Conservation (phyloP, 2,888 invertebrate species). For the Amphimallon solstitiale region DNA sequence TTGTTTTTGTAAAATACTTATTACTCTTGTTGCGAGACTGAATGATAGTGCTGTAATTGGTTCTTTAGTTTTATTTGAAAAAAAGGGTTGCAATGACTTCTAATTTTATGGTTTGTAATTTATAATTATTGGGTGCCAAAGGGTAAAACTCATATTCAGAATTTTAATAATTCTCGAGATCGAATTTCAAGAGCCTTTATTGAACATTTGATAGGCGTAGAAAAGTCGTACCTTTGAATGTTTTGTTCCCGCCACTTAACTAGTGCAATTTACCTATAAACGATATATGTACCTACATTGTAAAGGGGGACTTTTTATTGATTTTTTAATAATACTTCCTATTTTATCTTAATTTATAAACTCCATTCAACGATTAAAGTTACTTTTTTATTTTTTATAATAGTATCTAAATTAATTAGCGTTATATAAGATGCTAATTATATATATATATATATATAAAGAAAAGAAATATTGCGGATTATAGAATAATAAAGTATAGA, state of each 20-base stretch:
- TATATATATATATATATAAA: too few relatives aligned
- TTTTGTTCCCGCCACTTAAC: too few relatives aligned
- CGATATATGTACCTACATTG: too few relatives aligned
- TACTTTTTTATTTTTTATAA: too few relatives aligned
- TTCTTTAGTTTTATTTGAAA: conserved; percentile 34
- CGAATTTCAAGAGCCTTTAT: conserved; percentile 21
- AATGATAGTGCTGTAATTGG: conserved; percentile 45
- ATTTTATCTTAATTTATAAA: too few relatives aligned
- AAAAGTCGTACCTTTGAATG: neutral
- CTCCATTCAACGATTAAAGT: too few relatives aligned
- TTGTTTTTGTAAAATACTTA: conserved; percentile 45
- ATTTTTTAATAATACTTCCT: too few relatives aligned
- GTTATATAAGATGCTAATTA: too few relatives aligned
- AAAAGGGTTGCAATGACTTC: conserved; percentile 36
- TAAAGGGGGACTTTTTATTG: too few relatives aligned
- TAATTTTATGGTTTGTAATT: conserved; percentile 37
- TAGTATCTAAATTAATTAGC: too few relatives aligned
- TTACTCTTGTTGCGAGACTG: conserved; percentile 43
- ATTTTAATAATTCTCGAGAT: conserved; percentile 16
- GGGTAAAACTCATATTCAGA: conserved; percentile 21
- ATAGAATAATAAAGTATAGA: too few relatives aligned
- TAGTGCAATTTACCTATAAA: neutral
- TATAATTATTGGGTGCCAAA: conserved; percentile 26
- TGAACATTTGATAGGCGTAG: conserved; percentile 24
- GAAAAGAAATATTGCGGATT: too few relatives aligned